Conservation (phyloP, 1,140 invertebrate species). For the Chionoecetes opilio region DNA sequence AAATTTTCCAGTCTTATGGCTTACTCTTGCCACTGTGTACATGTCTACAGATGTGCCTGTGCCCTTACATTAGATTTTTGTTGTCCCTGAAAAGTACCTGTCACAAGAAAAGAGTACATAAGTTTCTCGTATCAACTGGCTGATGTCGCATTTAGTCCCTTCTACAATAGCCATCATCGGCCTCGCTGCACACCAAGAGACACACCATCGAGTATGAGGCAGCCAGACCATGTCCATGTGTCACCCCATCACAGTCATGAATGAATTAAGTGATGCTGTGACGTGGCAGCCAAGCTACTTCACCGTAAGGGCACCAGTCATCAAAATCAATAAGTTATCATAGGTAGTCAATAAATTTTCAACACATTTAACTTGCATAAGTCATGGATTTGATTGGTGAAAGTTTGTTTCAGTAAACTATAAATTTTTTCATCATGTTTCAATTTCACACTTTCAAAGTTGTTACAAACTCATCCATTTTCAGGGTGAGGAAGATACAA, state of each 20-base stretch:
- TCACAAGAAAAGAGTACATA: background rate
- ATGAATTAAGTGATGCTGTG: background rate
- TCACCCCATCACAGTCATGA: background rate
- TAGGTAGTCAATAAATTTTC: background rate
- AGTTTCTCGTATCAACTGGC: background rate
- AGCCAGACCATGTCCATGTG: background rate
- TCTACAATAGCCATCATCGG: no score
- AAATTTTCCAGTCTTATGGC: background rate
- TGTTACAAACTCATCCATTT: background rate
- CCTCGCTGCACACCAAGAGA: background rate
- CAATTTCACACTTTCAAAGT: background rate
- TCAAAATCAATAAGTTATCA: background rate
- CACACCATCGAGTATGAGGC: background rate
- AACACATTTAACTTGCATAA: background rate
- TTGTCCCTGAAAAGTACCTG: slow-evolving; percentile 1
- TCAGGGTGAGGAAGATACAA: background rate
- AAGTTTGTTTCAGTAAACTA: background rate
- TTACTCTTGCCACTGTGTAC: no score
- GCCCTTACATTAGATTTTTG: background rate
- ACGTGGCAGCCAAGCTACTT: background rate
- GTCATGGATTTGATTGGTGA: background rate
- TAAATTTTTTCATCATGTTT: background rate
- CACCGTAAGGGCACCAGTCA: background rate
- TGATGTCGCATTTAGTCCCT: background rate
- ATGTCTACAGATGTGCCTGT: no score